These are phyloP conservation scores for Tupaia chinensis DNA, from an alignment of 2,113 vertebrate species.

Conservation along the genomic window DNA sequence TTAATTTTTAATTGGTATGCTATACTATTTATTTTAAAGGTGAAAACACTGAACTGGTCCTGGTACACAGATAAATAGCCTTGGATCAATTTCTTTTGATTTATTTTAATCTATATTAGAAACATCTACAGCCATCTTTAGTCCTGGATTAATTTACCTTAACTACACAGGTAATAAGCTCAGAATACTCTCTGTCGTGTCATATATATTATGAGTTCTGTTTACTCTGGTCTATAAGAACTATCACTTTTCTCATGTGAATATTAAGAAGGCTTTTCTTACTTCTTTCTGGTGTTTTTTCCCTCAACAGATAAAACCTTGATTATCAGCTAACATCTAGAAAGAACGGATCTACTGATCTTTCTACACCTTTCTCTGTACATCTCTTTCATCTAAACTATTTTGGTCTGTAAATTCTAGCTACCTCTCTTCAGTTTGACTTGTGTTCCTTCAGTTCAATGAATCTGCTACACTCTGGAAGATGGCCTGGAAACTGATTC, in stretches of 20 bases:
- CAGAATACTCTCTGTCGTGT: not conserved
- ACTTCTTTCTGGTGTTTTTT: not conserved
- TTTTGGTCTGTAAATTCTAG: not conserved
- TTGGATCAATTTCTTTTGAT: not conserved
- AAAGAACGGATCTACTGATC: not conserved
- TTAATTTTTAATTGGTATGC: not conserved
- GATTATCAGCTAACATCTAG: not conserved
- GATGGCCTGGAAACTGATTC: not conserved
- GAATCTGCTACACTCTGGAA: not conserved
- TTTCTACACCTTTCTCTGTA: not conserved
- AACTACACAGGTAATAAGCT: not conserved
- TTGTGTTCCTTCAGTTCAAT: not conserved
- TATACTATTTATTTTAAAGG: not conserved
- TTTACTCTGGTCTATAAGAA: not conserved
- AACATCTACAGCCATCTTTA: not conserved
- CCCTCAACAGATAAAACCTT: too few relatives aligned
- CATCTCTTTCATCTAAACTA: not conserved
- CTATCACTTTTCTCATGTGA: not conserved
- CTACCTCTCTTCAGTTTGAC: not conserved
- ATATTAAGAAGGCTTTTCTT: not conserved
- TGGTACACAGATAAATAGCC: not conserved
- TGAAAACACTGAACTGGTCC: not conserved
- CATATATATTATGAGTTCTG: not conserved
- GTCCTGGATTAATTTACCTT: not conserved
- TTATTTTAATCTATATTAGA: not conserved